A percentile compares a stretch with the other conserved stretches of the same genome.
phyloP scores from a whole-genome alignment of 1,140 invertebrate species.

The Parasteatoda tepidariorum region DNA sequence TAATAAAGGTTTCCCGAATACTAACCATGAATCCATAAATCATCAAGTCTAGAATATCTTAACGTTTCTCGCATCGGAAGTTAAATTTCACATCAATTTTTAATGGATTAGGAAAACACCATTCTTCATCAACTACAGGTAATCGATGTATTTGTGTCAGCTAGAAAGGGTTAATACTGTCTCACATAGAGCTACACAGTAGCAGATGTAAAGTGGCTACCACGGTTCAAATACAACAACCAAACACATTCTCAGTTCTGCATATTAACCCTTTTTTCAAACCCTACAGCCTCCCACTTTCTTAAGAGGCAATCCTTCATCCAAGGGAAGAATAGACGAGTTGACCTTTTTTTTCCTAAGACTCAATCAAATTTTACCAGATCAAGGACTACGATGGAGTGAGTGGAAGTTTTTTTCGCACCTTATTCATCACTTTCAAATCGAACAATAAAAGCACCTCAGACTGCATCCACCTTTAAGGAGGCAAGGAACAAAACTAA shows the following conservation, averaged over 20 bases:
- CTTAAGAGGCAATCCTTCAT: constrained; percentile 43
- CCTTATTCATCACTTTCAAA: constrained; percentile 53
- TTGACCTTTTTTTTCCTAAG: constrained; percentile 27
- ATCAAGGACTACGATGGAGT: constrained; percentile 48
- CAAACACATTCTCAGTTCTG: background rate
- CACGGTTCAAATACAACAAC: no score
- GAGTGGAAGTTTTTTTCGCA: constrained; percentile 19
- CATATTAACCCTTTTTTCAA: background rate
- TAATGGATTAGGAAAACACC: no score
- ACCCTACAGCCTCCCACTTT: background rate
- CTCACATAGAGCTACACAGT: background rate
- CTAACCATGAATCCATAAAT: no score
- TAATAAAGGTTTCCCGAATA: no score
- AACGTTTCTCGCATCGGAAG: no score
- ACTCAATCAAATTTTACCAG: constrained; percentile 48
- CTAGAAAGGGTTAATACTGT: constrained; percentile 1
- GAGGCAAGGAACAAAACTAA: no score
- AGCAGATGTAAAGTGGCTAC: constrained; percentile 13
- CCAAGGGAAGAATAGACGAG: background rate
- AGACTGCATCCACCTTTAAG: background rate
- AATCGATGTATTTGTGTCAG: background rate
- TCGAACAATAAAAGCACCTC: constrained; percentile 14
- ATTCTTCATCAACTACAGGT: no score
- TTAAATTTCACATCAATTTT: no score
- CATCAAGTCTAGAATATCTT: no score